These are phyloP conservation scores for Spongilla lacustris DNA, from an alignment of 37 sponge, comb jelly and placozoan genomes.

Conservation along the genomic window DNA sequence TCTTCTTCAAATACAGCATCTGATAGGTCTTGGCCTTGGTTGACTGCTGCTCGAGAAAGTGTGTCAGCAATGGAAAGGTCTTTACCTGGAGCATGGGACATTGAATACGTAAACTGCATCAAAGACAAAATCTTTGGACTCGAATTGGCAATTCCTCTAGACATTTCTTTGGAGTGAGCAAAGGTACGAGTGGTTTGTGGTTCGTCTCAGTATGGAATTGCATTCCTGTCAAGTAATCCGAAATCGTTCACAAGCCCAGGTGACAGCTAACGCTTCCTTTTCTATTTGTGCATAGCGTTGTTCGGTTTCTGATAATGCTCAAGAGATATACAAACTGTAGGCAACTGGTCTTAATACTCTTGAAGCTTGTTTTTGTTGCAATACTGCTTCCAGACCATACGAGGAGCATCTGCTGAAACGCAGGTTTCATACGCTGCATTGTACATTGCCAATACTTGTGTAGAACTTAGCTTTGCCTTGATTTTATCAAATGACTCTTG, in stretches of 20 bases:
- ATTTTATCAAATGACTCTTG: constrained; percentile 7
- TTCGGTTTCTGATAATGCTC: constrained; percentile 13
- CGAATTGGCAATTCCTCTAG: constrained; percentile 23
- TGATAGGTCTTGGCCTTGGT: not conserved
- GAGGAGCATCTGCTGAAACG: constrained; percentile 26
- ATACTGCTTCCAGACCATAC: not conserved
- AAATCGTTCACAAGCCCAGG: constrained; percentile 18
- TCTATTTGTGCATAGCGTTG: constrained; percentile 21
- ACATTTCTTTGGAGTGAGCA: constrained; percentile 9
- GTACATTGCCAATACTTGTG: constrained; percentile 12
- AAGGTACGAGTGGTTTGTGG: constrained; percentile 28
- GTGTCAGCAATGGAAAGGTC: constrained; percentile 3
- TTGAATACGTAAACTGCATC: constrained; percentile 15
- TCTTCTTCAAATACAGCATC: not conserved
- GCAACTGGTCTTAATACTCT: not conserved
- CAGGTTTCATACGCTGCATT: not conserved
- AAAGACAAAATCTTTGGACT: constrained; percentile 16
- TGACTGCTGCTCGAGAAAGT: constrained; percentile 8
- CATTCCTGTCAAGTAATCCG: constrained; percentile 14
- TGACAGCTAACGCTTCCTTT: constrained; percentile 17
- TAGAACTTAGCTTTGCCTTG: constrained; percentile 7
- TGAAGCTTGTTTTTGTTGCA: constrained; percentile 4
- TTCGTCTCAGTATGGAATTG: constrained; percentile 29
- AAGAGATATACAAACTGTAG: too few relatives aligned
- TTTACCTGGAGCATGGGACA: constrained; percentile 33